Evolutionary conservation across 2,888 invertebrate genomes (phyloP).

Genomic region (Lydus trimaculatus): DNA sequence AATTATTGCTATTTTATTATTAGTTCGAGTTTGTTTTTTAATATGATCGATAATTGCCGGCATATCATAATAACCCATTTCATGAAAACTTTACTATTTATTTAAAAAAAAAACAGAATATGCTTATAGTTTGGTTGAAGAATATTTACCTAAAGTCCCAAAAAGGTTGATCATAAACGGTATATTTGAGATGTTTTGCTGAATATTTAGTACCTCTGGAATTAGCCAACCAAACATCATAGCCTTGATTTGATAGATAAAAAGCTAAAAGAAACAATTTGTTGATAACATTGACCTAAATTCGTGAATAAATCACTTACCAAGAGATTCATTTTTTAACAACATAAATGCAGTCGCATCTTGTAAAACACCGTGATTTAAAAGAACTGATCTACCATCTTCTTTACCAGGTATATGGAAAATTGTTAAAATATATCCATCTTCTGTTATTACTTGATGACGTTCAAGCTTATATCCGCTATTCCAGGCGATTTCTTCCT

Average conservation of each 20-base stretch:
- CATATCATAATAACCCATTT: conserved; percentile 83
- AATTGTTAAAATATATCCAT: conserved; percentile 11
- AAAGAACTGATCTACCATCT: background rate
- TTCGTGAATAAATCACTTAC: background rate
- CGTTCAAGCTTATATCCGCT: background rate
- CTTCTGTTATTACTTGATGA: conserved; percentile 3
- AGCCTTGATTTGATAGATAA: conserved; percentile 69
- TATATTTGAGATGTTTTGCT: conserved; percentile 65
- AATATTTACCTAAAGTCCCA: conserved; percentile 66
- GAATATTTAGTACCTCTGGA: conserved; percentile 80
- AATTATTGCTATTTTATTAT: conserved; percentile 69
- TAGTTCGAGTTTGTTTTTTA: conserved; percentile 60
- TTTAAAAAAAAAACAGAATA: background rate
- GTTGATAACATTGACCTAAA: background rate
- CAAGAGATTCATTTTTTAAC: conserved; percentile 4
- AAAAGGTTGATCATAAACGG: conserved; percentile 65
- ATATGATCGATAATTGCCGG: conserved; percentile 82
- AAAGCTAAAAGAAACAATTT: conserved; percentile 62
- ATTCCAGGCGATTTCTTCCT: background rate
- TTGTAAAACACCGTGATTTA: background rate
- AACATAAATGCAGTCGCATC: conserved; percentile 5
- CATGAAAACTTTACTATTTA: conserved; percentile 73
- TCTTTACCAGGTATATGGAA: background rate
- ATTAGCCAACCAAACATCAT: conserved; percentile 82
- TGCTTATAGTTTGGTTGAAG: background rate